Conservation (phyloP, 2,797 vertebrate species). For the Cirrhinus mrigala region DNA sequence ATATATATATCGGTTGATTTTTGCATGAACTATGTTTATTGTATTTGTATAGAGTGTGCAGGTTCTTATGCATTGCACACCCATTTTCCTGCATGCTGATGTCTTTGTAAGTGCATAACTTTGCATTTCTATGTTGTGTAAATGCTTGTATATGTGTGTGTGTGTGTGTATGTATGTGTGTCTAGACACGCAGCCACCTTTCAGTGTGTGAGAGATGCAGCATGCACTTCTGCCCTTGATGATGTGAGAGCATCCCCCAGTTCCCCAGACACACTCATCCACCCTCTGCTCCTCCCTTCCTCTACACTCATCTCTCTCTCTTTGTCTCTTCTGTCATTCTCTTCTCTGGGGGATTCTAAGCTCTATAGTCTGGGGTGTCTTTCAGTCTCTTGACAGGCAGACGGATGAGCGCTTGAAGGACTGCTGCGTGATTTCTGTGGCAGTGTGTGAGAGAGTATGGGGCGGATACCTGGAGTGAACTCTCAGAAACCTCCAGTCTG, state of each 20-base stretch:
- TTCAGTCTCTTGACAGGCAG: conserved; percentile 55
- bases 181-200: conserved; percentile 32
- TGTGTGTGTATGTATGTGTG: conserved; percentile 34
- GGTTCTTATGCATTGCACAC: background rate
- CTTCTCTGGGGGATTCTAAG: conserved; percentile 47
- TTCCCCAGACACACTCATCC: conserved; percentile 43
- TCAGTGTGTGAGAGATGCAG: conserved; percentile 35
- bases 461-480: conserved; percentile 41
- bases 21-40: conserved; percentile 17
- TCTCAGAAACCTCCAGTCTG: conserved; percentile 52
- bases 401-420: conserved; percentile 56
- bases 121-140: conserved; percentile 35
- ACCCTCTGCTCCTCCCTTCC: conserved; percentile 32
- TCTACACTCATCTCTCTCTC: conserved; percentile 31
- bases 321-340: conserved; percentile 46
- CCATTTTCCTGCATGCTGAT: conserved; percentile 26
- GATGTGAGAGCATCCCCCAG: conserved; percentile 43
- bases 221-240: conserved; percentile 49
- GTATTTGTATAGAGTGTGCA: conserved; percentile 18
- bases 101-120: conserved; percentile 45
- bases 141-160: conserved; percentile 1
- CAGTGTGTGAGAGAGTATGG: conserved; percentile 49
- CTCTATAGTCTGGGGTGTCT: conserved; percentile 56
- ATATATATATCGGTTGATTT: background rate
- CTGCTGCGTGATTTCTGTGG: conserved; percentile 43